A percentile compares a stretch with the other conserved stretches of the same genome.
Evolutionary conservation across 37 sponge, comb jelly and placozoan genomes (phyloP).

Genomic region (Tethya wilhelma): DNA sequence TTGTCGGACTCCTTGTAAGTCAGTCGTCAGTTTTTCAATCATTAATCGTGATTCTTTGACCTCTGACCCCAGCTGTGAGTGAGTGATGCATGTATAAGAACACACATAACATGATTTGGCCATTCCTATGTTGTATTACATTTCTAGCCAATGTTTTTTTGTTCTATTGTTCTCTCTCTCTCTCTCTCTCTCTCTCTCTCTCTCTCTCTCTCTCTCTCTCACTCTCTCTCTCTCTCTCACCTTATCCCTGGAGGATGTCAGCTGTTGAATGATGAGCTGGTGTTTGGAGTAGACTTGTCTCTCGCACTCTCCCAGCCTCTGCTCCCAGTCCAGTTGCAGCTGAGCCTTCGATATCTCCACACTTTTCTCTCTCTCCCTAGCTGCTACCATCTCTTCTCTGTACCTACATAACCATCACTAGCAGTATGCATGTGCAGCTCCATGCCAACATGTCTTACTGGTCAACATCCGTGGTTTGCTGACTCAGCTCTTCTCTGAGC

Average conservation of each 20-base stretch:
- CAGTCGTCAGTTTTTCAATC: too few species aligned
- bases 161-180: background rate
- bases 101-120: too few species aligned
- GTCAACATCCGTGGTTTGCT: conserved; percentile 7
- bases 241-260: conserved; percentile 39
- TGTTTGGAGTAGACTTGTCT: conserved; percentile 3
- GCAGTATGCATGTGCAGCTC: too few species aligned
- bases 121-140: too few species aligned
- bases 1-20: too few species aligned
- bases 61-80: too few species aligned
- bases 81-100: too few species aligned
- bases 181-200: background rate
- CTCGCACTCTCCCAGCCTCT: conserved; percentile 31
- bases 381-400: too few species aligned
- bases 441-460: conserved; percentile 4
- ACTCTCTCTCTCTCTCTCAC: conserved; percentile 24
- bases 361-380: conserved; percentile 7
- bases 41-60: too few species aligned
- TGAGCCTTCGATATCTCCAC: conserved; percentile 26
- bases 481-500: background rate
- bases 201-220: conserved; percentile 1
- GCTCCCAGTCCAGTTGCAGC: conserved; percentile 51
- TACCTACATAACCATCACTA: too few species aligned
- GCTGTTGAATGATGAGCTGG: conserved; percentile 14
- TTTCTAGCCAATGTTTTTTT: too few species aligned